phyloP scores from a whole-genome alignment of 2,797 vertebrate species.

The Cichlasoma orientale region DNA sequence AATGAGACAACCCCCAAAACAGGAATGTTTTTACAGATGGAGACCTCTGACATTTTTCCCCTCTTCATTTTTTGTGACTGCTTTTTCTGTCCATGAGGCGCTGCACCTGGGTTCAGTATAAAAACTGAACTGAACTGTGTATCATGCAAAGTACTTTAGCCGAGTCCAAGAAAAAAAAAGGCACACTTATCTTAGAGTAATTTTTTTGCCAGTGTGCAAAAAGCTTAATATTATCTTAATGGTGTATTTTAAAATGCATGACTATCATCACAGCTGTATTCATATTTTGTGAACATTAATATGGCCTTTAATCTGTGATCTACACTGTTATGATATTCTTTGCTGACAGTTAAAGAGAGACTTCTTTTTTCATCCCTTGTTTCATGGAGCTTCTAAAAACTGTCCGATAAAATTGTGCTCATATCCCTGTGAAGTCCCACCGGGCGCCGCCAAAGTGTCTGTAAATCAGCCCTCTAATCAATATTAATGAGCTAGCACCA shows the following conservation, averaged over 20 bases:
- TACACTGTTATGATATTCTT: neutral
- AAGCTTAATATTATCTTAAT: neutral
- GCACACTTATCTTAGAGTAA: neutral
- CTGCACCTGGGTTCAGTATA: neutral
- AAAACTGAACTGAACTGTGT: neutral
- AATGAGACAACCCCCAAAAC: no score
- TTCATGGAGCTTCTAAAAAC: neutral
- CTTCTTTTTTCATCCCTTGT: neutral
- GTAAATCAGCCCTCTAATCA: slow-evolving; percentile 26
- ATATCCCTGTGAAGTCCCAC: slow-evolving; percentile 19
- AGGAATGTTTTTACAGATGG: no score
- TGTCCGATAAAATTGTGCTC: slow-evolving; percentile 15
- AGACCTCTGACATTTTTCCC: no score
- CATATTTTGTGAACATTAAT: neutral
- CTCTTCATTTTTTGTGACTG: no score
- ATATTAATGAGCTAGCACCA: slow-evolving; percentile 32
- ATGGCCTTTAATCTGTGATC: neutral
- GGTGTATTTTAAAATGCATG: neutral
- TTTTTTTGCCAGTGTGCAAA: neutral
- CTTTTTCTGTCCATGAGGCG: neutral
- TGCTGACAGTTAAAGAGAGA: neutral
- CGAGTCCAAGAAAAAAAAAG: neutral
- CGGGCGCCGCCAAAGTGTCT: neutral
- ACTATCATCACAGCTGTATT: neutral
- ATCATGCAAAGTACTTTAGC: neutral